phyloP scores from a whole-genome alignment of 2,113 vertebrate species.

The Nibea albiflora region DNA sequence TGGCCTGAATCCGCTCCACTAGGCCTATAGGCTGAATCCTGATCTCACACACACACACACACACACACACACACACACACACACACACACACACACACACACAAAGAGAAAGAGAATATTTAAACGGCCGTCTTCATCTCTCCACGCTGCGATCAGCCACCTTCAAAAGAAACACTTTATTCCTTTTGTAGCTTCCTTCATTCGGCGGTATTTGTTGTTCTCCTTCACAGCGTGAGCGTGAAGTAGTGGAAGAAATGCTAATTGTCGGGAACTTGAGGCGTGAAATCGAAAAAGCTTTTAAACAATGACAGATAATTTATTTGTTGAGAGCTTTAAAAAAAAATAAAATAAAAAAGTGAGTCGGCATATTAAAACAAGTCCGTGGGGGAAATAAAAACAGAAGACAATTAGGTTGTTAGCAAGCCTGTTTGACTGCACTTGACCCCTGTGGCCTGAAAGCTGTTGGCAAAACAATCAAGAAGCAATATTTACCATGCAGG shows the following conservation, averaged over 20 bases:
- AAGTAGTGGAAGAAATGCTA: conserved; percentile 65
- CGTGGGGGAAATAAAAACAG: conserved; percentile 28
- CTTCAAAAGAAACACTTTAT: conserved; percentile 10
- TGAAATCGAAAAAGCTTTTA: conserved; percentile 72
- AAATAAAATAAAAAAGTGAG: conserved; percentile 51
- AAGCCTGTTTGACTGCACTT: conserved; percentile 56
- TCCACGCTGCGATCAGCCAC: conserved; percentile 8
- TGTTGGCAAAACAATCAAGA: conserved; percentile 44
- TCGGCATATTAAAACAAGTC: conserved; percentile 48
- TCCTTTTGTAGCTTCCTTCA: conserved; percentile 11
- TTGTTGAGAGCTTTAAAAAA: conserved; percentile 48
- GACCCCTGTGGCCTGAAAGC: conserved; percentile 47
- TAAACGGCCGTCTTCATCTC: not conserved
- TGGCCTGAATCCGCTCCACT: conserved; percentile 96
- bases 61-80: conserved; percentile 27
- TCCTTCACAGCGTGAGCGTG: conserved; percentile 11
- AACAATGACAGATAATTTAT: conserved; percentile 71
- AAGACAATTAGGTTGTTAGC: conserved; percentile 60
- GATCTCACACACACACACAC: conserved; percentile 9
- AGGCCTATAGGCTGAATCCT: conserved; percentile 90
- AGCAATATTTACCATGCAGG: conserved; percentile 10
- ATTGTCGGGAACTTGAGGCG: conserved; percentile 67
- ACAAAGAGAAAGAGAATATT: not conserved
- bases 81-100: conserved; percentile 25
- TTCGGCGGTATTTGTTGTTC: conserved; percentile 29